Evolutionary conservation across 2,888 invertebrate genomes (phyloP).

Genomic region (Lasius fuliginosus): DNA sequence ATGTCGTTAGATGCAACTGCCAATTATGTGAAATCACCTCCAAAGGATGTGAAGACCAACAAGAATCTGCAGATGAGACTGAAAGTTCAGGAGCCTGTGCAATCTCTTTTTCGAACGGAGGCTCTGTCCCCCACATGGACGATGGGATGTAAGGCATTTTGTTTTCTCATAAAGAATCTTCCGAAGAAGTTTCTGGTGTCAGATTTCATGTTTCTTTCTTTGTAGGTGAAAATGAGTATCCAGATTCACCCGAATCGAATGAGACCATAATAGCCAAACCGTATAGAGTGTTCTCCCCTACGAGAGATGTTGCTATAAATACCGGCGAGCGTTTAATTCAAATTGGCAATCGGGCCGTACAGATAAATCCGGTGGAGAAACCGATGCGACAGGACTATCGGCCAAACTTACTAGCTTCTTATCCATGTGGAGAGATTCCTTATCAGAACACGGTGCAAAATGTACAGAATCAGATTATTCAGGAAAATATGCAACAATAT

Average conservation of each 20-base stretch:
- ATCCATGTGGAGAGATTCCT: slow-evolving; percentile 81
- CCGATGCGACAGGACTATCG: slow-evolving; percentile 76
- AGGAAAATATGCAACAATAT: slow-evolving; percentile 85
- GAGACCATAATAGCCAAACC: slow-evolving; percentile 84
- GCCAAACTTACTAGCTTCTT: slow-evolving; percentile 70
- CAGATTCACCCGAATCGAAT: slow-evolving; percentile 85
- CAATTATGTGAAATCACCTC: slow-evolving; percentile 80
- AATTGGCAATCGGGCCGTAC: slow-evolving; percentile 70
- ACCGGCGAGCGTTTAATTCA: slow-evolving; percentile 77
- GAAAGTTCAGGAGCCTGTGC: slow-evolving; percentile 81
- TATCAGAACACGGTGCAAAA: slow-evolving; percentile 84
- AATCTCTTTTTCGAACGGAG: slow-evolving; percentile 80
- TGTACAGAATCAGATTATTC: slow-evolving; percentile 85
- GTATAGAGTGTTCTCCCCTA: slow-evolving; percentile 82
- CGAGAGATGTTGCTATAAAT: slow-evolving; percentile 83
- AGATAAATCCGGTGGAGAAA: slow-evolving; percentile 77
- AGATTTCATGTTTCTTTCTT: slow-evolving; percentile 27
- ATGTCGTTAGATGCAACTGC: slow-evolving; percentile 77
- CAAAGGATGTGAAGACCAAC: slow-evolving; percentile 84
- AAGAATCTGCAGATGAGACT: slow-evolving; percentile 83
- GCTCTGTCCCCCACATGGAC: slow-evolving; percentile 83
- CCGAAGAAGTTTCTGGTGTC: background rate
- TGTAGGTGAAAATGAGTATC: slow-evolving; percentile 82
- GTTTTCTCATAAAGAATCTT: background rate
- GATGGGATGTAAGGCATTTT: slow-evolving; percentile 75